Evolutionary conservation across 2,888 invertebrate genomes (phyloP).

Genomic region (Lepetodrilus schrolli): DNA sequence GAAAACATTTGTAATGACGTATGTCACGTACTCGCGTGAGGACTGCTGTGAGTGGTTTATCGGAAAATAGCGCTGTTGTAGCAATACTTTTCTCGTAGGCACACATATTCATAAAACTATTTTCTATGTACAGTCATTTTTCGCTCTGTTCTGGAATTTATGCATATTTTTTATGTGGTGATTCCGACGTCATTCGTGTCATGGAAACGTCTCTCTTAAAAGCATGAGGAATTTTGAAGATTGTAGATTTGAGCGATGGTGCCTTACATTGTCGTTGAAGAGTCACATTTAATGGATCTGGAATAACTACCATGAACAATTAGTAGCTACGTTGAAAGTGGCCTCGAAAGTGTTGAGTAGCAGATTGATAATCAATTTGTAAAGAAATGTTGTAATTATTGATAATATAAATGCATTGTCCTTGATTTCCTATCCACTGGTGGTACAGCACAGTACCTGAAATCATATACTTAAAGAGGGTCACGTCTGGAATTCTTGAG

Average conservation of each 20-base stretch:
- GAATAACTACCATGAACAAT: slow-evolving; percentile 22
- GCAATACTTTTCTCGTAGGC: slow-evolving; percentile 29
- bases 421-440: slow-evolving; percentile 1
- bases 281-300: slow-evolving; percentile 24
- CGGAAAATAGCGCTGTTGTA: slow-evolving; percentile 26
- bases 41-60: slow-evolving; percentile 29
- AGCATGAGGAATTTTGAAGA: slow-evolving; percentile 25
- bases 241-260: slow-evolving; percentile 24
- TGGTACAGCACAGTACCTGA: slow-evolving; percentile 16
- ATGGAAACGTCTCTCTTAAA: slow-evolving; percentile 21
- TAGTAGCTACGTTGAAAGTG: slow-evolving; percentile 19
- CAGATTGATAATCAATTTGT: slow-evolving; percentile 13
- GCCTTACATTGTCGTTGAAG: slow-evolving; percentile 26
- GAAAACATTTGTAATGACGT: background rate
- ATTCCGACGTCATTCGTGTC: slow-evolving; percentile 13
- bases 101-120: slow-evolving; percentile 12
- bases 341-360: background rate
- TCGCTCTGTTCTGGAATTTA: background rate
- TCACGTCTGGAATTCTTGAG: slow-evolving; percentile 9
- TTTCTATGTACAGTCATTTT: slow-evolving; percentile 28
- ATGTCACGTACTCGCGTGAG: background rate
- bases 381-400: slow-evolving; percentile 21
- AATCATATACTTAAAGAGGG: slow-evolving; percentile 23
- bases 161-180: slow-evolving; percentile 28
- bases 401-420: slow-evolving; percentile 3